Evolutionary conservation across 2,888 invertebrate species (phyloP), one percentile per base, ranked within the genome.

Genomic region (Frankliniella intonsa): DNA sequence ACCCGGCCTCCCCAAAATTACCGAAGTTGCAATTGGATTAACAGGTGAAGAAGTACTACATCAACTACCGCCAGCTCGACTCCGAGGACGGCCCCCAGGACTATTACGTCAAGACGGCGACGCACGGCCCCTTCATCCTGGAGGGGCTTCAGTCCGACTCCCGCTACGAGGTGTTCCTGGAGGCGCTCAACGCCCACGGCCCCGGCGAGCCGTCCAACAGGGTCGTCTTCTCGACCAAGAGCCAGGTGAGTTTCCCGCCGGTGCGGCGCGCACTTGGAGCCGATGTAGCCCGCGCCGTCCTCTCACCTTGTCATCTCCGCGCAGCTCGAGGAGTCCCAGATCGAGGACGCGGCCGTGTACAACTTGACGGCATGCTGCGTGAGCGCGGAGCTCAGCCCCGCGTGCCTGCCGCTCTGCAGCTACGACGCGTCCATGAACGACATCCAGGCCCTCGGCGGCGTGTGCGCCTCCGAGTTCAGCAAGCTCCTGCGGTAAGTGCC

Each of bases 381-480:
- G 51, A 90, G 91, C 3, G 93, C 94, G 9, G 92, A 93, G 76
- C 86, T 94, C 14, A 92, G 91, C 50, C 90, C 90, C 3, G 91
- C 92, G 12, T 95, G 95, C 86, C 90, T 94, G 88, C 94, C 94
- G 0, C 90, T 96, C 17, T 96, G 95, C 86, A 92, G 94, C 0
- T 95, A 94, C 87, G 93, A 95, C 86, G 94, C 95, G 81, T 94
- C 92, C 86, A 93, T 96, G 92, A 92, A 93, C 7, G 94, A 95
- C 87, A 90, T 95, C 83, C 91, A 94, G 86, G 89, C 90, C 79
- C 87, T 95, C 83, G 94, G 94, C 10, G 91, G 92, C 7, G 90
- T 93, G 3, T 95, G 95, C 86, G 91, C 92, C n/a, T 91, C 91
- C 82, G 94, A 95, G 88, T 93, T 95, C 88, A 92, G 93, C 86